phyloP scores from a whole-genome alignment of 2,888 invertebrate genomes.

The Pollenia labialis region DNA sequence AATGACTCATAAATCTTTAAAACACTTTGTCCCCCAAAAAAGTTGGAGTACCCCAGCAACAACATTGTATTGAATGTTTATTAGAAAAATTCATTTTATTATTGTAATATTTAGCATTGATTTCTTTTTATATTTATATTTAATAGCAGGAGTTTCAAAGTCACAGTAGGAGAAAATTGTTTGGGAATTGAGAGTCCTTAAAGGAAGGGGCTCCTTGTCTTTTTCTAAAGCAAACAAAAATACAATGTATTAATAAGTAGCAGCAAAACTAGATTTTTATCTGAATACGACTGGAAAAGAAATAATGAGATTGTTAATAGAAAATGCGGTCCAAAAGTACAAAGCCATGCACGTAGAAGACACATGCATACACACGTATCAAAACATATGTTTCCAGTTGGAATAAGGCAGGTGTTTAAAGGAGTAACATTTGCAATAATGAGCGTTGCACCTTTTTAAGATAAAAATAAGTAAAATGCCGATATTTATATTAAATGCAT shows the following conservation, averaged over 20 bases:
- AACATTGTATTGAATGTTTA: slow-evolving; percentile 9
- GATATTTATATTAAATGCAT: no score
- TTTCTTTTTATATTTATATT: slow-evolving; percentile 29
- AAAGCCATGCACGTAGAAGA: not conserved
- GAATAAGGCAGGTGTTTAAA: not conserved
- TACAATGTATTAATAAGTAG: slow-evolving; percentile 25
- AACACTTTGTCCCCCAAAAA: slow-evolving; percentile 57
- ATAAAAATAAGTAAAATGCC: no score
- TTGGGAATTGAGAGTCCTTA: slow-evolving; percentile 54
- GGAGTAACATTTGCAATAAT: not conserved
- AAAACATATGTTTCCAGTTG: not conserved
- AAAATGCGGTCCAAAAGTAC: slow-evolving; percentile 26
- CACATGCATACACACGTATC: not conserved
- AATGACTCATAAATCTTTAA: slow-evolving; percentile 67
- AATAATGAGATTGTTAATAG: slow-evolving; percentile 64
- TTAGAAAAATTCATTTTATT: slow-evolving; percentile 45
- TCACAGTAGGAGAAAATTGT: slow-evolving; percentile 56
- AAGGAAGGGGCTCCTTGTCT: slow-evolving; percentile 20
- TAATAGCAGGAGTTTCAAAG: slow-evolving; percentile 27
- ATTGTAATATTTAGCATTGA: slow-evolving; percentile 64
- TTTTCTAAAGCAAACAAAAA: slow-evolving; percentile 24
- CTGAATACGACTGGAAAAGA: slow-evolving; percentile 7
- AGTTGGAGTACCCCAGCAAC: not conserved
- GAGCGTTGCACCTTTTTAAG: not conserved
- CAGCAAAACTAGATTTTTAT: slow-evolving; percentile 64